Conservation (phyloP, 2,797 vertebrate genomes). For the Dicrostonyx torquatus region DNA sequence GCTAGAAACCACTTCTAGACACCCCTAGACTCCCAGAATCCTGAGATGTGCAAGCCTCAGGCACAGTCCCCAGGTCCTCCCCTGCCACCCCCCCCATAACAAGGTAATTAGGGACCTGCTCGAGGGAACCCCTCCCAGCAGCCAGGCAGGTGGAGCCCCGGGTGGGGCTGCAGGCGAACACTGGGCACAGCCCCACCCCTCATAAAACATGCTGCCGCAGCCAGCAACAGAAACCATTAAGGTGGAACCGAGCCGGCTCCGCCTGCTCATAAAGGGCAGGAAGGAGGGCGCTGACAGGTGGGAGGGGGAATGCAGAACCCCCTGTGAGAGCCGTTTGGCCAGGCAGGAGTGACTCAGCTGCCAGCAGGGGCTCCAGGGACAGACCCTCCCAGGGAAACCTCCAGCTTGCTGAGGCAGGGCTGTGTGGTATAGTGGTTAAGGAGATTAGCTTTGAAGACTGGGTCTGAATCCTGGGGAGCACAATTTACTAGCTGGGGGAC, state of each 20-base stretch:
- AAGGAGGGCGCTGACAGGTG: conserved; percentile 76
- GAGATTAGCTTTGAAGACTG: conserved; percentile 61
- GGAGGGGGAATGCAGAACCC: conserved; percentile 66
- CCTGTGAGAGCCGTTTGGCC: conserved; percentile 57
- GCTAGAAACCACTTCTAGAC: neutral
- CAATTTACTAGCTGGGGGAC: conserved; percentile 68
- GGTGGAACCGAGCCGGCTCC: conserved; percentile 86
- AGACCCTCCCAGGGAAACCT: conserved; percentile 61
- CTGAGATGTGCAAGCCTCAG: neutral
- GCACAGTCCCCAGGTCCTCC: conserved; percentile 58
- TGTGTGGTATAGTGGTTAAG: neutral
- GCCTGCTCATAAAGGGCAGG: conserved; percentile 86
- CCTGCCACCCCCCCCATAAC: neutral
- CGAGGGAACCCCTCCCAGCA: conserved; percentile 87
- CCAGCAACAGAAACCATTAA: conserved; percentile 90
- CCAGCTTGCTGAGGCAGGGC: conserved; percentile 19
- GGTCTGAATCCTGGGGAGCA: conserved; percentile 46
- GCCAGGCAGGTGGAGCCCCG: conserved; percentile 86
- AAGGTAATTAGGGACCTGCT: conserved; percentile 87
- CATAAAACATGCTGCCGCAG: conserved; percentile 90
- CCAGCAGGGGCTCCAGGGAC: conserved; percentile 38
- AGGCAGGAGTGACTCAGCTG: conserved; percentile 77
- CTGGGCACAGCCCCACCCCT: conserved; percentile 87
- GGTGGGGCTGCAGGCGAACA: conserved; percentile 87
- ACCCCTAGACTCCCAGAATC: neutral